phyloP scores from a whole-genome alignment of 1,140 invertebrate species.

The Bradysia coprophila region DNA sequence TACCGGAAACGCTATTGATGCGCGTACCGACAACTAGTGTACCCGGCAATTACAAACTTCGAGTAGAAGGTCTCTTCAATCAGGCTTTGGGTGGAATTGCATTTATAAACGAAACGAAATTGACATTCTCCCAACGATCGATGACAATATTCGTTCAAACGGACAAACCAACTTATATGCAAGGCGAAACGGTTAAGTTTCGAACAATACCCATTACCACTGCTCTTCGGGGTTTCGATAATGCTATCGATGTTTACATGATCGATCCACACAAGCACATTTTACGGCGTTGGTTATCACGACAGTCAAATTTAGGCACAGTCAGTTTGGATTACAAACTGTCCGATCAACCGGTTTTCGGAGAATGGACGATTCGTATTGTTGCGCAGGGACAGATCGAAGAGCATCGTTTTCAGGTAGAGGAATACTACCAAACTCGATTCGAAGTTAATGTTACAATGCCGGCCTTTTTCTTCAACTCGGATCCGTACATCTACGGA shows the following conservation, averaged over 20 bases:
- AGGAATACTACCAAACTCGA: conserved; percentile 87
- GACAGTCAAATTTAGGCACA: conserved; percentile 69
- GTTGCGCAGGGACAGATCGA: conserved; percentile 75
- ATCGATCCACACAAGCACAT: conserved; percentile 69
- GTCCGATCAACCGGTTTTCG: conserved; percentile 80
- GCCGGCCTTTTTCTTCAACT: conserved; percentile 81
- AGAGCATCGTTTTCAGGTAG: conserved; percentile 68
- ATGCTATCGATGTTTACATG: conserved; percentile 78
- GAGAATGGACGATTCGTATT: conserved; percentile 79
- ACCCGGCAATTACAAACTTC: conserved; percentile 61
- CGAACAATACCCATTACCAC: conserved; percentile 79
- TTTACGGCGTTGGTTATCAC: conserved; percentile 75
- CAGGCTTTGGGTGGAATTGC: conserved; percentile 64
- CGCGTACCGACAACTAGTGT: conserved; percentile 67
- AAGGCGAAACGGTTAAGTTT: conserved; percentile 75
- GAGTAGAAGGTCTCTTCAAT: conserved; percentile 76
- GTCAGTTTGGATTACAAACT: conserved; percentile 79
- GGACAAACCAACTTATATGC: conserved; percentile 90
- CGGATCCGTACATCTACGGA: conserved; percentile 62
- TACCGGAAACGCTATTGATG: conserved; percentile 68
- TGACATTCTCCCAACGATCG: conserved; percentile 69
- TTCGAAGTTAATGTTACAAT: conserved; percentile 92
- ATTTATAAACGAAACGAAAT: conserved; percentile 62
- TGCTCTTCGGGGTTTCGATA: conserved; percentile 68
- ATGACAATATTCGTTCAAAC: conserved; percentile 93